Conservation (phyloP, 2,113 vertebrate genomes). For the Micromys minutus region DNA sequence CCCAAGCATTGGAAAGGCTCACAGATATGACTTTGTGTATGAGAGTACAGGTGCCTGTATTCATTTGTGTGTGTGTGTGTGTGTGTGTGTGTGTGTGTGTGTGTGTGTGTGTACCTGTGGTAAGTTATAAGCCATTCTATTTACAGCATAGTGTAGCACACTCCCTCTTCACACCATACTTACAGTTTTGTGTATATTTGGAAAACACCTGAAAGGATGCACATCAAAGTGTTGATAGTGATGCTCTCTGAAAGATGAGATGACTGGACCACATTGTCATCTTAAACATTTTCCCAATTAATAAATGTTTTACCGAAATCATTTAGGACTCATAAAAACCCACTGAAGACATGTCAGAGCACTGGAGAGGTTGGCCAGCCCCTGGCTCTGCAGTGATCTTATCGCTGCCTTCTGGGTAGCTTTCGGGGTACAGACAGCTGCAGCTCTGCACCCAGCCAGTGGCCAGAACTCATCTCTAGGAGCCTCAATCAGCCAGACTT, state of each 20-base stretch:
- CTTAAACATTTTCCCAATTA: constrained; percentile 38
- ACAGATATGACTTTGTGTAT: neutral
- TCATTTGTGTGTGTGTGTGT: too few species aligned
- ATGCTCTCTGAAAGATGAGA: constrained; percentile 32
- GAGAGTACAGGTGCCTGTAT: too few species aligned
- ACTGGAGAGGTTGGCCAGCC: neutral
- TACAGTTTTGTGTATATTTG: neutral
- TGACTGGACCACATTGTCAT: neutral
- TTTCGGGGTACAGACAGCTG: neutral
- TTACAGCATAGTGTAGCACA: neutral
- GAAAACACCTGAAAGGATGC: neutral
- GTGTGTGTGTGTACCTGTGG: neutral
- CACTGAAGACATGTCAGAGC: neutral
- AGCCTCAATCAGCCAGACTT: neutral
- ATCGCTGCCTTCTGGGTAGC: neutral
- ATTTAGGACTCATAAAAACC: neutral
- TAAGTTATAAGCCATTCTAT: neutral
- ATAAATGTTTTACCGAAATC: neutral
- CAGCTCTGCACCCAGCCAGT: neutral
- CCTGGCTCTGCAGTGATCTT: neutral
- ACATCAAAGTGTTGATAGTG: neutral
- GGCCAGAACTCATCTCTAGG: neutral
- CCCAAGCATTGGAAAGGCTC: neutral
- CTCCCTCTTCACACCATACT: neutral
- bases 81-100: neutral